Evolutionary conservation across 2,888 invertebrate genomes (phyloP).

Genomic region (Marronus borbonicus): DNA sequence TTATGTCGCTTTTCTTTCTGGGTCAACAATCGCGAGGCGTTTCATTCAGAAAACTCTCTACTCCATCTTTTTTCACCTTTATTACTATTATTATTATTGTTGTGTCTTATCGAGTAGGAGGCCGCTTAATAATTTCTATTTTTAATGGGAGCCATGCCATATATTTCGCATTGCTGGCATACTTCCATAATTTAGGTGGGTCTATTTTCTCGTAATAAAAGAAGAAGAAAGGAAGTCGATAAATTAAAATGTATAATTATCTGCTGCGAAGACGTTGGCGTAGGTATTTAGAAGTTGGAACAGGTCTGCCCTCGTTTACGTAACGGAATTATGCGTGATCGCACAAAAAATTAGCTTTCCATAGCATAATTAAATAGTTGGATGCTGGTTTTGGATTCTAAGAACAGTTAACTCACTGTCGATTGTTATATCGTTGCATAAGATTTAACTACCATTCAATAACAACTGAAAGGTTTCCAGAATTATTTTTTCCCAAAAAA

Average conservation of each 20-base stretch:
- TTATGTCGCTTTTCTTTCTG: slow-evolving; percentile 34
- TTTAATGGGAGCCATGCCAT: not conserved
- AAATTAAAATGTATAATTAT: slow-evolving; percentile 4
- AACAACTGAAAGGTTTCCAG: too few species aligned
- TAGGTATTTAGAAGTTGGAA: too few species aligned
- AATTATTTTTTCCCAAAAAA: too few species aligned
- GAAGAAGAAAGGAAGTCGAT: not conserved
- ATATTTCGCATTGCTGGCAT: slow-evolving; percentile 3
- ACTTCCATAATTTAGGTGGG: slow-evolving; percentile 6
- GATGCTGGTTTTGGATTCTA: too few species aligned
- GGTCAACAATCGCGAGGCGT: slow-evolving; percentile 39
- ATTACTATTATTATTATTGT: not conserved
- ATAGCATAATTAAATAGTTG: too few species aligned
- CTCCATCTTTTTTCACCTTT: not conserved
- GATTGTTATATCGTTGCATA: too few species aligned
- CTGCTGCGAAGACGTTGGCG: too few species aligned
- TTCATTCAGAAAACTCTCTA: slow-evolving; percentile 31
- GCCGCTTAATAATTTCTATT: slow-evolving; percentile 17
- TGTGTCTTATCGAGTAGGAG: slow-evolving; percentile 11
- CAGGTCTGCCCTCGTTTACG: too few species aligned
- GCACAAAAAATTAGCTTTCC: too few species aligned
- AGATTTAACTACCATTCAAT: too few species aligned
- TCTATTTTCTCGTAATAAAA: slow-evolving; percentile 2
- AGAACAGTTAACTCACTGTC: too few species aligned
- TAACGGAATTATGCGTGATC: too few species aligned